phyloP scores from a whole-genome alignment of 2,888 invertebrate species.

The Xestia sexstrigata region DNA sequence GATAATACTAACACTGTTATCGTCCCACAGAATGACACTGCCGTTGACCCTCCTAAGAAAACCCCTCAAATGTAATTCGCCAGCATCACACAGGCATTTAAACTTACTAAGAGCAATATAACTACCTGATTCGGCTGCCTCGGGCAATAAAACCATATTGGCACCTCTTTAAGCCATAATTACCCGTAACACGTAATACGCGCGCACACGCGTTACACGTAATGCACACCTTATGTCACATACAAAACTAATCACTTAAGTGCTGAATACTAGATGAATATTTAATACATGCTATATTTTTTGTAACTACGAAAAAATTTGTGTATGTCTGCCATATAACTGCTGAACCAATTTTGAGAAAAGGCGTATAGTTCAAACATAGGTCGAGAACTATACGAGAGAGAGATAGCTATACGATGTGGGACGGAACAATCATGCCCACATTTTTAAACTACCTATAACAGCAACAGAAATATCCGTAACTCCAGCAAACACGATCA shows the following conservation, averaged over 20 bases:
- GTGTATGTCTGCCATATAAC: not conserved
- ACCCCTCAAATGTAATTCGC: not conserved
- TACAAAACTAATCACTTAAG: conserved; percentile 63
- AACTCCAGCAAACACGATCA: not conserved
- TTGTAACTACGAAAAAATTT: not conserved
- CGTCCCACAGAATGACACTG: not conserved
- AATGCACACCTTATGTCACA: conserved; percentile 5
- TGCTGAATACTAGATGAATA: conserved; percentile 62
- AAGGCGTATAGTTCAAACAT: not conserved
- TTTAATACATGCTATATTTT: conserved; percentile 26
- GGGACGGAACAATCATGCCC: no score
- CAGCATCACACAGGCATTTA: conserved; percentile 28
- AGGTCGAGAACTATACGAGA: no score
- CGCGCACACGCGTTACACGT: no score
- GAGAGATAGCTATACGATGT: no score
- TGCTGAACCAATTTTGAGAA: not conserved
- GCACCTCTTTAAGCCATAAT: conserved; percentile 32
- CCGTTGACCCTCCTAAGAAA: not conserved
- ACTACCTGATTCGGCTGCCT: conserved; percentile 10
- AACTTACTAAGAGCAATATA: conserved; percentile 14
- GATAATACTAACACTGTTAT: not conserved
- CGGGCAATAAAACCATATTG: conserved; percentile 38
- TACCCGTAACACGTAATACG: conserved; percentile 20
- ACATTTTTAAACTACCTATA: no score
- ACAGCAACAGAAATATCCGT: not conserved